These are phyloP conservation scores for Charanyca ferruginea DNA, from an alignment of 2,888 invertebrate species.

Conservation along the genomic window DNA sequence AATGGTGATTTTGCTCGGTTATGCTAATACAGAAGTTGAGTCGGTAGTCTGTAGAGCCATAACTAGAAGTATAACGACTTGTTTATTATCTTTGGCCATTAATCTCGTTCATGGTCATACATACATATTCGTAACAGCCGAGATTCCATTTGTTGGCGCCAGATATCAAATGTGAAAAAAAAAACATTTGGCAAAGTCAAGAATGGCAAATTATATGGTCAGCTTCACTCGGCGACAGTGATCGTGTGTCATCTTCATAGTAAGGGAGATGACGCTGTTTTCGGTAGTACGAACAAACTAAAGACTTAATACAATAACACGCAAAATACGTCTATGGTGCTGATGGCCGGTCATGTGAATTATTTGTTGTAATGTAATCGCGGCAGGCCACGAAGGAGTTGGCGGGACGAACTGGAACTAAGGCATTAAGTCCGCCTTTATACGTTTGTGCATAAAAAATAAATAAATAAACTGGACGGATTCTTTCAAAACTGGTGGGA, in stretches of 20 bases:
- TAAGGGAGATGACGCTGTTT: constrained; percentile 26
- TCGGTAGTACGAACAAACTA: constrained; percentile 19
- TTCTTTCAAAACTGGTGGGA: too few relatives aligned
- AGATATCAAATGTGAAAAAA: constrained; percentile 46
- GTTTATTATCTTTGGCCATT: constrained; percentile 71
- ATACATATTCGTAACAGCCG: constrained; percentile 70
- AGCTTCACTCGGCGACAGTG: constrained; percentile 27
- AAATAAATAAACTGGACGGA: too few relatives aligned
- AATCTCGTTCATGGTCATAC: constrained; percentile 64
- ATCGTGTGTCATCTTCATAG: constrained; percentile 40
- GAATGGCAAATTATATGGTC: constrained; percentile 24
- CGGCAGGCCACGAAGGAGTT: too few relatives aligned
- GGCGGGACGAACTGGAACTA: too few relatives aligned
- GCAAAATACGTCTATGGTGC: not conserved
- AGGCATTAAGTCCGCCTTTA: too few relatives aligned
- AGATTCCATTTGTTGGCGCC: constrained; percentile 74
- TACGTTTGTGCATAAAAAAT: too few relatives aligned
- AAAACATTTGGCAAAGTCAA: constrained; percentile 35
- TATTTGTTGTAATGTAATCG: constrained; percentile 7
- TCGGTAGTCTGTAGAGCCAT: constrained; percentile 43
- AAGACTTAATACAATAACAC: constrained; percentile 9
- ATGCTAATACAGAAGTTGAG: constrained; percentile 70
- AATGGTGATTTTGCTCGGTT: constrained; percentile 56
- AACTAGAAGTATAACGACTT: constrained; percentile 72
- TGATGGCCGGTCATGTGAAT: not conserved